Evolutionary conservation across 35 echinoderm and acorn worm species (phyloP).

Genomic region (Anneissia japonica): DNA sequence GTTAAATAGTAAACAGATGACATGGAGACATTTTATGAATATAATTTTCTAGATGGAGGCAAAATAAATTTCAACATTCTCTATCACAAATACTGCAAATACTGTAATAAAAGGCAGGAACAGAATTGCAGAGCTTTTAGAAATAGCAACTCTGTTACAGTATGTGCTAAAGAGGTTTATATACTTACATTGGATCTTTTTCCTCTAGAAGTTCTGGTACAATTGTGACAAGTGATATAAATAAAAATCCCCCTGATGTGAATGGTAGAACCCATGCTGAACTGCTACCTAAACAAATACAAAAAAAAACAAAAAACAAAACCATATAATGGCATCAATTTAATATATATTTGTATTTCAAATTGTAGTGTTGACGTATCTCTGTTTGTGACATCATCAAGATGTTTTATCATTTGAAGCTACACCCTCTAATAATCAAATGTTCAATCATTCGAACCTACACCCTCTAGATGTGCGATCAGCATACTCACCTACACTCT

Average conservation of each 20-base stretch:
- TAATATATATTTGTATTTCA: not conserved
- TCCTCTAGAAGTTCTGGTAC: slow-evolving; percentile 75
- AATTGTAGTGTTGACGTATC: not conserved
- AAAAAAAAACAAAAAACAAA: not conserved
- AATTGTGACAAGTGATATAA: slow-evolving; percentile 79
- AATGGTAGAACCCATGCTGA: slow-evolving; percentile 99
- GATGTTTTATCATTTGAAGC: not conserved
- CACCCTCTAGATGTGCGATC: not conserved
- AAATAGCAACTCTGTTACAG: too few relatives aligned
- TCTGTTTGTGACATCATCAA: not conserved
- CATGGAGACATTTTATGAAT: too few relatives aligned
- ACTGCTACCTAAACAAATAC: slow-evolving; percentile 54
- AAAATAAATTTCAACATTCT: too few relatives aligned
- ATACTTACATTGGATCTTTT: slow-evolving; percentile 54
- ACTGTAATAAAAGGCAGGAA: too few relatives aligned
- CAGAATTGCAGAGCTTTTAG: too few relatives aligned
- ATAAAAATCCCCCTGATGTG: slow-evolving; percentile 95
- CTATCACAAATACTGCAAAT: too few relatives aligned
- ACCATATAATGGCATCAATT: not conserved
- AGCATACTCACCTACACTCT: slow-evolving; percentile 61
- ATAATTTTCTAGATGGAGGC: too few relatives aligned
- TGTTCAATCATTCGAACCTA: not conserved
- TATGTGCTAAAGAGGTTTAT: too few relatives aligned
- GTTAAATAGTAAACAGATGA: too few relatives aligned
- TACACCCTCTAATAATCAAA: not conserved